Evolutionary conservation across 2,888 invertebrate species (phyloP).

Genomic region (Metalampra italica): DNA sequence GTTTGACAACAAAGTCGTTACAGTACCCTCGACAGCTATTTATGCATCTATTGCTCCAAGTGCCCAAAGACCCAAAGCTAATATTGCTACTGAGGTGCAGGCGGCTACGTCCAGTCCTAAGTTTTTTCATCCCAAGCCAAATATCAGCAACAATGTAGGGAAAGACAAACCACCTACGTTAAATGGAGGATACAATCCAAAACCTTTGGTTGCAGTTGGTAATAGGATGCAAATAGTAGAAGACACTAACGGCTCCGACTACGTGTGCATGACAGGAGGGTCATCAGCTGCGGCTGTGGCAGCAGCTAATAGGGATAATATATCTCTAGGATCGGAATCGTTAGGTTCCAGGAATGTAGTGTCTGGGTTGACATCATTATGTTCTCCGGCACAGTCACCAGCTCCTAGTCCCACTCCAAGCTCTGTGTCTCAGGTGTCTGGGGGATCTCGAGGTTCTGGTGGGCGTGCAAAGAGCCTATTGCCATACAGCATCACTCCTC

Average conservation of each 20-base stretch:
- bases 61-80: slow-evolving; percentile 74
- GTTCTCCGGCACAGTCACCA: slow-evolving; percentile 75
- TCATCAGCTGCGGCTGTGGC: slow-evolving; percentile 69
- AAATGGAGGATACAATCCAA: slow-evolving; percentile 55
- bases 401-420: slow-evolving; percentile 83
- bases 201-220: slow-evolving; percentile 29
- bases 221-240: slow-evolving; percentile 78
- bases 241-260: slow-evolving; percentile 87
- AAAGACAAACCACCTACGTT: slow-evolving; percentile 54
- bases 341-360: slow-evolving; percentile 59
- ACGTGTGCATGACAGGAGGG: slow-evolving; percentile 91
- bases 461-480: slow-evolving; percentile 82
- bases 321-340: slow-evolving; percentile 58
- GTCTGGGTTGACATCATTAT: slow-evolving; percentile 66
- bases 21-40: slow-evolving; percentile 70
- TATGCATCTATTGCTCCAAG: slow-evolving; percentile 76
- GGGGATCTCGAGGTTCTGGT: slow-evolving; percentile 78
- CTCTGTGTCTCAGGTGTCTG: slow-evolving; percentile 79
- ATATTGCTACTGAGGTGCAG: slow-evolving; percentile 77
- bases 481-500: slow-evolving; percentile 93
- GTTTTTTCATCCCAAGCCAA: slow-evolving; percentile 77
- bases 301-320: slow-evolving; percentile 65
- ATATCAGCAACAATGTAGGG: slow-evolving; percentile 75
- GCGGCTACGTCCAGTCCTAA: slow-evolving; percentile 73
- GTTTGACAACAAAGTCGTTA: slow-evolving; percentile 66